These are phyloP conservation scores for Harpalus rubripes DNA, from an alignment of 2,888 invertebrate species.

Conservation along the genomic window DNA sequence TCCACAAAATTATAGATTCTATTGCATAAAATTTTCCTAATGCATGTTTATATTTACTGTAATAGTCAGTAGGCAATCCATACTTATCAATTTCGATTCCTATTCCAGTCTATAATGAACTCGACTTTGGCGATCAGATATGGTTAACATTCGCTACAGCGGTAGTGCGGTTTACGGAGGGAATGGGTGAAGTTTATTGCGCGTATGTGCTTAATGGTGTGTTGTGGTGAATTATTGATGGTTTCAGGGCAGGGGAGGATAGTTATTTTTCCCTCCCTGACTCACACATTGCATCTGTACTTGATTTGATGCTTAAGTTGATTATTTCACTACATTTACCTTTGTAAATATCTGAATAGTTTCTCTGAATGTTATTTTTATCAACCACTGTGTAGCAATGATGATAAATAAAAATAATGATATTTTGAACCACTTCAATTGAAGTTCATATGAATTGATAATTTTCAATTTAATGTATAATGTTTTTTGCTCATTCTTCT, in stretches of 20 bases:
- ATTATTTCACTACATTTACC: conserved; percentile 50
- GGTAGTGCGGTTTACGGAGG: conserved; percentile 6
- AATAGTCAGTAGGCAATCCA: too few species aligned
- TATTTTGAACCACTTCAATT: neutral
- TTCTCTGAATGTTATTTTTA: conserved; percentile 13
- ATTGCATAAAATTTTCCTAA: too few species aligned
- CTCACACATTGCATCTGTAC: conserved; percentile 37
- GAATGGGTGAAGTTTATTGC: conserved; percentile 20
- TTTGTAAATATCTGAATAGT: conserved; percentile 22
- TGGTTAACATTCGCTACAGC: conserved; percentile 2
- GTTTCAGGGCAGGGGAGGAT: conserved; percentile 23
- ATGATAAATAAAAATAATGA: conserved; percentile 16
- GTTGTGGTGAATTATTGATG: conserved; percentile 54
- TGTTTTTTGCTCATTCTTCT: too few species aligned
- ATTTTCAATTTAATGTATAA: neutral
- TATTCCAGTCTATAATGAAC: conserved; percentile 26
- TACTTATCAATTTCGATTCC: too few species aligned
- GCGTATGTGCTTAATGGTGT: conserved; percentile 47
- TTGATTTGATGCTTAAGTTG: conserved; percentile 43
- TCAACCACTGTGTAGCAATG: neutral
- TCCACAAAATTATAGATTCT: too few species aligned
- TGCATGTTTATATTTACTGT: too few species aligned
- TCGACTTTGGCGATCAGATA: conserved; percentile 6
- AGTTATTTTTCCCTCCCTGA: conserved; percentile 30
- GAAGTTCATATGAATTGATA: neutral